Percentiles rank a stretch among this genome's conserved stretches.
These are phyloP conservation scores for Diaperis boleti DNA, from an alignment of 2,888 invertebrate species.

Conservation along the genomic window DNA sequence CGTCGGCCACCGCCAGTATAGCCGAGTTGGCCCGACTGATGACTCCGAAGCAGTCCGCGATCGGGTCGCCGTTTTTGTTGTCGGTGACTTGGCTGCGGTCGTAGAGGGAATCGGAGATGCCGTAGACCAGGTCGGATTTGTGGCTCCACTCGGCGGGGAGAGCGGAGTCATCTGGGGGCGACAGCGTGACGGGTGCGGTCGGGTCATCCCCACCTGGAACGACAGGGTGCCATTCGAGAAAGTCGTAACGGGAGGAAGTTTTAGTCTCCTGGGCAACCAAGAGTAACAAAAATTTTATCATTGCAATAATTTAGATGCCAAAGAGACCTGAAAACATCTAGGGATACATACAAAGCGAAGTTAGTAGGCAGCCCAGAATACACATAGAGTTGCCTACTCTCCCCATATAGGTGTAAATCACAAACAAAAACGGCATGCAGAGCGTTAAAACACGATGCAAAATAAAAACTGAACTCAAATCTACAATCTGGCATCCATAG, in stretches of 20 bases:
- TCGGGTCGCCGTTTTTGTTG: constrained; percentile 80
- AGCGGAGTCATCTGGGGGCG: constrained; percentile 51
- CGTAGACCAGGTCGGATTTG: constrained; percentile 73
- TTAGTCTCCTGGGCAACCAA: too few species aligned
- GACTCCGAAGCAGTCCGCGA: constrained; percentile 89
- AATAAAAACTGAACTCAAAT: constrained; percentile 10
- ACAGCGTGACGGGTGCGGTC: constrained; percentile 28
- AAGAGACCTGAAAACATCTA: too few species aligned
- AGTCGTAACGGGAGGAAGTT: background rate
- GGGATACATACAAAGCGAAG: too few species aligned
- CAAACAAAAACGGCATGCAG: constrained; percentile 1
- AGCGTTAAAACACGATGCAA: constrained; percentile 16
- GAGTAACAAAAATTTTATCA: too few species aligned
- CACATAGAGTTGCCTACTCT: too few species aligned
- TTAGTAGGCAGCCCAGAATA: too few species aligned
- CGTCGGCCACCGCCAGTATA: constrained; percentile 86
- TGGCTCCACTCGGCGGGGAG: constrained; percentile 70
- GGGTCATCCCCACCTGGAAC: constrained; percentile 41
- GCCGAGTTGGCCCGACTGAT: constrained; percentile 79
- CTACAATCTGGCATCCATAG: constrained; percentile 23
- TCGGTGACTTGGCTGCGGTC: constrained; percentile 85
- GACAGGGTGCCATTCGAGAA: background rate
- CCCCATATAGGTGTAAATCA: too few species aligned
- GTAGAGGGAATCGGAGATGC: constrained; percentile 83
- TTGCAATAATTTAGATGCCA: too few species aligned